A percentile compares a stretch with the other conserved stretches of the same genome.
These are phyloP conservation scores for Takifugu rubripes DNA, from an alignment of 2,797 vertebrate species.

Conservation along the genomic window DNA sequence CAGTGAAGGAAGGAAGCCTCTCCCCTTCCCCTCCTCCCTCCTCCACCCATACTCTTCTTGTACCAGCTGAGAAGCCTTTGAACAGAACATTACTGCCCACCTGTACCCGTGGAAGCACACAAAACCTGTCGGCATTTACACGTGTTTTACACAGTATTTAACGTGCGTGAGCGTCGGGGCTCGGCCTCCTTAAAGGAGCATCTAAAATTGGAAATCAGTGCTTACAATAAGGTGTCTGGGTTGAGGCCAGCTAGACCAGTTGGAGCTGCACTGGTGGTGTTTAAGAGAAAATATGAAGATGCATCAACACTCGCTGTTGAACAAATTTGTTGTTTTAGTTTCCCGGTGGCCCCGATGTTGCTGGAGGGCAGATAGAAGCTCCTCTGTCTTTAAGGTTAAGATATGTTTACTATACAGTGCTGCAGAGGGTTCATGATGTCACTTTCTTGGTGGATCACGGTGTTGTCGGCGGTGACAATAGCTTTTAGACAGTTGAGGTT, in stretches of 20 bases:
- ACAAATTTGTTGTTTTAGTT: too few species aligned
- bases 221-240: too few species aligned
- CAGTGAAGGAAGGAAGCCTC: slow-evolving; percentile 72
- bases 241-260: too few species aligned
- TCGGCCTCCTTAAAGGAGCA: too few species aligned
- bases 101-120: background rate
- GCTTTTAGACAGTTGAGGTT: background rate
- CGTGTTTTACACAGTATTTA: background rate
- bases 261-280: too few species aligned
- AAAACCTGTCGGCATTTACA: background rate
- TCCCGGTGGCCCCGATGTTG: background rate
- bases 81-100: background rate
- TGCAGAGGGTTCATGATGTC: background rate
- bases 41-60: slow-evolving; percentile 56
- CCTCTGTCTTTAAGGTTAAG: background rate
- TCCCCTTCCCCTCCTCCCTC: slow-evolving; percentile 65
- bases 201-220: too few species aligned
- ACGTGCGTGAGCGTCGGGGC: too few species aligned
- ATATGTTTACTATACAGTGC: too few species aligned
- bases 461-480: too few species aligned
- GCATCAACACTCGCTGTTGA: too few species aligned
- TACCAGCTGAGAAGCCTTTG: slow-evolving; percentile 24
- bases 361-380: background rate
- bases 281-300: too few species aligned
- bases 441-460: background rate